A percentile compares a stretch with the other conserved stretches of the same genome.
Conservation (phyloP, 2,888 invertebrate genomes). For the Nematopogon swammerdamellus region DNA sequence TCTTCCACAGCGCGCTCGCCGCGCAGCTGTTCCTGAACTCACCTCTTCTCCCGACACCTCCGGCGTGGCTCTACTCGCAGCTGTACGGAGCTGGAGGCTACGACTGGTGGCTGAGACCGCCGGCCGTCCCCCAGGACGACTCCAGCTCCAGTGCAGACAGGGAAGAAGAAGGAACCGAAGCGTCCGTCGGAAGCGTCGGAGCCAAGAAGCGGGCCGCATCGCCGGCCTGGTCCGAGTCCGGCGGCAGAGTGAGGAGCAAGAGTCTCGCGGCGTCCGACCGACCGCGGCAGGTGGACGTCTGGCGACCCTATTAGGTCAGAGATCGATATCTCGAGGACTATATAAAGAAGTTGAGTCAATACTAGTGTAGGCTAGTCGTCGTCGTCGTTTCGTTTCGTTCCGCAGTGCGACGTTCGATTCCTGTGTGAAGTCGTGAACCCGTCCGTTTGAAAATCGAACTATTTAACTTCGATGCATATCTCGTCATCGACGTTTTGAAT, state of each 20-base stretch:
- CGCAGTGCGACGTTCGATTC: too few relatives aligned
- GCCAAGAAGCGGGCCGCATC: conserved; percentile 52
- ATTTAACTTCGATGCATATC: too few relatives aligned
- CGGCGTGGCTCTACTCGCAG: conserved; percentile 76
- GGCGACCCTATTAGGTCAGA: conserved; percentile 73
- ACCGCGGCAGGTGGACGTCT: conserved; percentile 64
- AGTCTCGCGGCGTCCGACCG: conserved; percentile 40
- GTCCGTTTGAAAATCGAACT: too few relatives aligned
- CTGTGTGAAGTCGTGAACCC: too few relatives aligned
- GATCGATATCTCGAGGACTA: conserved; percentile 1
- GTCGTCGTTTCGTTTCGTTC: too few relatives aligned
- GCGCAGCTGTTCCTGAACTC: conserved; percentile 73
- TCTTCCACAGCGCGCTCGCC: conserved; percentile 52
- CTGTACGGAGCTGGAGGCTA: conserved; percentile 67
- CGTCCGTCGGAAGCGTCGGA: conserved; percentile 37
- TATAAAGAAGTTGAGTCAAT: too few relatives aligned
- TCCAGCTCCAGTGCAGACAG: conserved; percentile 40
- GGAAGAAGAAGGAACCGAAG: conserved; percentile 36
- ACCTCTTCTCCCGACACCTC: conserved; percentile 70
- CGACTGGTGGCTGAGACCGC: conserved; percentile 65
- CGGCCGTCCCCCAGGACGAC: conserved; percentile 36
- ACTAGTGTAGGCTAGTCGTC: too few relatives aligned
- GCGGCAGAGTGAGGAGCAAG: conserved; percentile 43
- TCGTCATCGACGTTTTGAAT: too few relatives aligned
- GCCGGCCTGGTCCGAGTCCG: conserved; percentile 46